phyloP scores from a whole-genome alignment of 1,140 invertebrate genomes.

The Camponotus floridanus region DNA sequence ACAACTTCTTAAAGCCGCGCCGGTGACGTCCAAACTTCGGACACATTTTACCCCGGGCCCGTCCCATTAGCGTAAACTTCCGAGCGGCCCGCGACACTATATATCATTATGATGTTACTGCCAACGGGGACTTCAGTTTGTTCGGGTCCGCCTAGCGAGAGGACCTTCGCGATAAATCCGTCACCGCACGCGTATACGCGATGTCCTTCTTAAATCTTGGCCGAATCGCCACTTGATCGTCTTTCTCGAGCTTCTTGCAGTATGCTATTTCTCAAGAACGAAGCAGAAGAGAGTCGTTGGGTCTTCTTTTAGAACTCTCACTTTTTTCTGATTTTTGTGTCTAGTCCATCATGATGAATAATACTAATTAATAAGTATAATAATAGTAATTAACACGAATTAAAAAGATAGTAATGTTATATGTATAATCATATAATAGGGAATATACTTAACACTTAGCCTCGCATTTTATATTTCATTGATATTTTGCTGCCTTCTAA shows the following conservation, averaged over 20 bases:
- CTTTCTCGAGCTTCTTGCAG: not conserved
- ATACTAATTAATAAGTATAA: no score
- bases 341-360: not conserved
- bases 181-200: constrained; percentile 24
- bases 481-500: no score
- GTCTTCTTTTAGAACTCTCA: not conserved
- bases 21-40: constrained; percentile 79
- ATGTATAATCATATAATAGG: no score
- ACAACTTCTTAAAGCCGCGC: constrained; percentile 81
- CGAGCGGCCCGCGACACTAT: constrained; percentile 68
- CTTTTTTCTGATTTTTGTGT: not conserved
- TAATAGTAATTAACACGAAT: no score
- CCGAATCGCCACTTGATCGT: not conserved
- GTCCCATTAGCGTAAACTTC: constrained; percentile 80
- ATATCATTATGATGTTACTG: constrained; percentile 78
- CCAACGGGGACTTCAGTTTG: constrained; percentile 44
- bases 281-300: not conserved
- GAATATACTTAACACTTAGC: no score
- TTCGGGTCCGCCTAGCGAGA: not conserved
- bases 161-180: constrained; percentile 61
- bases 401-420: not conserved
- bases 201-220: constrained; percentile 1
- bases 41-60: constrained; percentile 76
- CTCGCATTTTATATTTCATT: no score
- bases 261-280: not conserved